Evolutionary conservation across 2,888 invertebrate genomes (phyloP).

Genomic region (Diploptera punctata): DNA sequence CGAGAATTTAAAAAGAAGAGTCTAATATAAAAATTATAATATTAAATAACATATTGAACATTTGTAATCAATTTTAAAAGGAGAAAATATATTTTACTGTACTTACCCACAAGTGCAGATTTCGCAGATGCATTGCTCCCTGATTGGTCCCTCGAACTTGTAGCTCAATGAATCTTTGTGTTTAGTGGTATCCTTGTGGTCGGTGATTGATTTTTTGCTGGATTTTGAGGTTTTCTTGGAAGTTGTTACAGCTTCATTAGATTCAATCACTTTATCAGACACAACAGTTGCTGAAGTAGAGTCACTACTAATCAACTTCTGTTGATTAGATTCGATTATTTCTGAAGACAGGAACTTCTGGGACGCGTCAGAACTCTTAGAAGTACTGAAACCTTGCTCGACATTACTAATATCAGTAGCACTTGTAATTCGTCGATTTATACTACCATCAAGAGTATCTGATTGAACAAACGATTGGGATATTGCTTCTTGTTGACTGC

Average conservation of each 20-base stretch:
- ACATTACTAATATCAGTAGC: neutral
- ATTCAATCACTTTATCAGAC: neutral
- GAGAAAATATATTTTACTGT: too few relatives aligned
- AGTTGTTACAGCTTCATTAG: neutral
- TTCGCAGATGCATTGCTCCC: constrained; percentile 89
- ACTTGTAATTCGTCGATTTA: neutral
- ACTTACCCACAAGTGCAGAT: constrained; percentile 92
- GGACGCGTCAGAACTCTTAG: neutral
- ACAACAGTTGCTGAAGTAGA: neutral
- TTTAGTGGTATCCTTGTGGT: neutral
- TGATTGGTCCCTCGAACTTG: constrained; percentile 48
- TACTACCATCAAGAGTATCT: neutral
- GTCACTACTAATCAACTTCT: neutral
- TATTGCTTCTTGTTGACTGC: neutral
- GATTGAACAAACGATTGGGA: neutral
- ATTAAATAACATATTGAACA: too few relatives aligned
- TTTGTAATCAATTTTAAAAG: too few relatives aligned
- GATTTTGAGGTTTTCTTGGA: neutral
- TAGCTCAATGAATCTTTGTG: neutral
- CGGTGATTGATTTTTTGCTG: neutral
- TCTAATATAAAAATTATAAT: too few relatives aligned
- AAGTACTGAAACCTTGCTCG: neutral
- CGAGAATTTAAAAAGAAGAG: too few relatives aligned
- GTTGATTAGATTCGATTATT: neutral
- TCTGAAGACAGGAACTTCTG: constrained; percentile 8